Base-by-base conservation (phyloP, 2,797 vertebrate genomes). In the Semotilus atromaculatus region DNA sequence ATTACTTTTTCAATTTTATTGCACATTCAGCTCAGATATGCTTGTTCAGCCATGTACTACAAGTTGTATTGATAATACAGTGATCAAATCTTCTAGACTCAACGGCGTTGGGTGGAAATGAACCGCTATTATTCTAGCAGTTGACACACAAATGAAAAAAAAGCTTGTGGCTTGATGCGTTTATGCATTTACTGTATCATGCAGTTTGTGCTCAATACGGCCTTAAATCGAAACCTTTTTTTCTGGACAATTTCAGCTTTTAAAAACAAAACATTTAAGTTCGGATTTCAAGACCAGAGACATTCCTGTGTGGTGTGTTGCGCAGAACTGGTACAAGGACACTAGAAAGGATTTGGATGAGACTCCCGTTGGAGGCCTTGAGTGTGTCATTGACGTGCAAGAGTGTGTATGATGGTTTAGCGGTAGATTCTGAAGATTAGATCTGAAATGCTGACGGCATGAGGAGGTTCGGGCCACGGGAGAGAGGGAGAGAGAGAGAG, bases 371-470 rank as follows among this genome's bases (percentile, higher is more conserved):
- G 5, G 26, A 48, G 60, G n/a, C 55, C 76, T 78, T 64, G 40
- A 79, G 76, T 64, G 58, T 7, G 26, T 48, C 76, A 34, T 66
- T 66, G 76, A 66, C 1, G 40, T 71, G 67, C 38, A 19, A 2
- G 66, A 70, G 66, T 81, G 79, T 60, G 67, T 43, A 14, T 81
- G 80, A 23, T 18, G 80, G 36, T 48, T 79, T 79, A 45, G 77
- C 6, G 2, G 26, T 66, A 79, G 77, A 79, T 79, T 79, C 60
- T 88, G 88, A 90, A 94, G 93, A 94, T 94, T 94, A 93, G 89
- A 90, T 86, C 90, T 82, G 55, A 90, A 90, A 87, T 92, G 94
- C 93, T 95, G 94, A 95, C 89, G 86, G 92, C 76, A 64, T 53
- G 64, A 36, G 13, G 45, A 9, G 64, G 34, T 85, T 74, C 31